These are phyloP conservation scores for Pituophis catenifer DNA, from an alignment of 2,113 vertebrate genomes.

Conservation along the genomic window DNA sequence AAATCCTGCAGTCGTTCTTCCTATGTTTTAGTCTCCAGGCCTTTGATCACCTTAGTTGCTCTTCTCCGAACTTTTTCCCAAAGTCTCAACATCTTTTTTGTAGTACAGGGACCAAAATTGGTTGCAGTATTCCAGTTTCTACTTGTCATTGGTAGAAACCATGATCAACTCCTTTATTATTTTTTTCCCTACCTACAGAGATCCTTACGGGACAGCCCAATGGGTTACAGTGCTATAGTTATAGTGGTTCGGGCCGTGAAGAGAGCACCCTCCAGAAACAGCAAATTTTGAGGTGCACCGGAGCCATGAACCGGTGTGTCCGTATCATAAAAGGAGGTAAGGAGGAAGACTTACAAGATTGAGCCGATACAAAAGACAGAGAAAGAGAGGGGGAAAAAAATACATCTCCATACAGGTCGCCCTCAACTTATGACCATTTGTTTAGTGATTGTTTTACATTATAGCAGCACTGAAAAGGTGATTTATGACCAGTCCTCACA, in stretches of 20 bases:
- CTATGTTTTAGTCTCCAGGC: no score
- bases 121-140: no score
- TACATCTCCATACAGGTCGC: neutral
- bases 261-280: neutral
- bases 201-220: neutral
- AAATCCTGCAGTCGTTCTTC: no score
- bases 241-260: neutral
- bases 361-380: neutral
- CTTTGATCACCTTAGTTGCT: no score
- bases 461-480: neutral
- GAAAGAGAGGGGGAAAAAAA: neutral
- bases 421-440: neutral
- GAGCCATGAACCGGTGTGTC: conserved; percentile 1
- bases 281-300: neutral
- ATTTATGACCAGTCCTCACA: neutral
- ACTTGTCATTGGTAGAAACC: neutral
- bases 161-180: neutral
- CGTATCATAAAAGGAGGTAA: neutral
- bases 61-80: no score
- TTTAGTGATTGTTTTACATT: neutral
- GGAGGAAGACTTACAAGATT: neutral
- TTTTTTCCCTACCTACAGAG: neutral
- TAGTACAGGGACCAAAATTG: no score
- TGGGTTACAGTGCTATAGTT: conserved; percentile 1
- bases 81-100: no score